Conservation (phyloP, 2,888 invertebrate genomes). For the Agonum fuliginosum region DNA sequence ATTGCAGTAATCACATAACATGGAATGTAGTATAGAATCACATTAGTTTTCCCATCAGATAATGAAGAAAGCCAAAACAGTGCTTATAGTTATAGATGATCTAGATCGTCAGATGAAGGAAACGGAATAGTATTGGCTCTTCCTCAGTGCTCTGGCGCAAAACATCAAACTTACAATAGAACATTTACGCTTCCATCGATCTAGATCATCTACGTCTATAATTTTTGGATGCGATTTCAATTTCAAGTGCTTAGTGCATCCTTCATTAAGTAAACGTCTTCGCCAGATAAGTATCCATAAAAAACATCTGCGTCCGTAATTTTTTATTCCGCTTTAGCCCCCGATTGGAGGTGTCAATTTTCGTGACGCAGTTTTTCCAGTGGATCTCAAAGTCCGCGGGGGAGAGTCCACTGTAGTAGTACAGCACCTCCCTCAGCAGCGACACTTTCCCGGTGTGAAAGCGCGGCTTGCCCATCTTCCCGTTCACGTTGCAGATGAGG, state of each 20-base stretch:
- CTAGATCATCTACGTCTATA: no score
- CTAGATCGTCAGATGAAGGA: no score
- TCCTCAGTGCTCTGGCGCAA: no score
- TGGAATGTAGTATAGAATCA: no score
- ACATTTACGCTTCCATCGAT: no score
- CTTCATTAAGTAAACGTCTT: constrained; percentile 51
- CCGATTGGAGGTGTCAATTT: constrained; percentile 73
- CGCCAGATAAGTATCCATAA: constrained; percentile 53
- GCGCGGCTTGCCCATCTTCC: constrained; percentile 73
- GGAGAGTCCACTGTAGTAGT: constrained; percentile 71
- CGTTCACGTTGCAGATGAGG: constrained; percentile 73
- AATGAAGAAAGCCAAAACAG: no score
- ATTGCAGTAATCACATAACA: no score
- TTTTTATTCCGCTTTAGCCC: constrained; percentile 71
- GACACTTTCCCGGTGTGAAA: constrained; percentile 73
- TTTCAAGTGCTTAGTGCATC: background rate
- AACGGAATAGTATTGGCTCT: no score
- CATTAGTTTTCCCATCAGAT: no score
- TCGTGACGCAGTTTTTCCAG: constrained; percentile 73
- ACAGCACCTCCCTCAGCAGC: constrained; percentile 71
- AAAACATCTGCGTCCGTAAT: constrained; percentile 54
- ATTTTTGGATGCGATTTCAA: background rate
- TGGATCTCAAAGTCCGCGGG: constrained; percentile 72
- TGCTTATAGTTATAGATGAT: no score
- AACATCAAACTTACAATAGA: no score